A percentile compares a stretch with the other conserved stretches of the same genome.
These are phyloP conservation scores for Oscheius onirici DNA, from an alignment of 2,888 invertebrate genomes.

Conservation along the genomic window DNA sequence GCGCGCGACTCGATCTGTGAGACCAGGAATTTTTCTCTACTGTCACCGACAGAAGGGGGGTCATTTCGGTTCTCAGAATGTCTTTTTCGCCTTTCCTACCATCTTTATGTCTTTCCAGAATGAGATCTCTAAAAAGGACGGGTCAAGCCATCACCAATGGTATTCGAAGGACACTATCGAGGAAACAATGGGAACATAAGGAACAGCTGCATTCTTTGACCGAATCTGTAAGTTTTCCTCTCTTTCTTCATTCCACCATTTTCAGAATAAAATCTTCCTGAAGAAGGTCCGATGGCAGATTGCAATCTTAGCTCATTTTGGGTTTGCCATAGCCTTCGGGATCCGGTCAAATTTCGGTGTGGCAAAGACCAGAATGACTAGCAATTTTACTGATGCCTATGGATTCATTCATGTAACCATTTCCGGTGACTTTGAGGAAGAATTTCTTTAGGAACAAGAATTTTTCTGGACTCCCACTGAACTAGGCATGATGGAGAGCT, in stretches of 20 bases:
- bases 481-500: constrained; percentile 87
- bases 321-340: constrained; percentile 60
- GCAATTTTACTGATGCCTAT: constrained; percentile 61
- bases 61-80: neutral
- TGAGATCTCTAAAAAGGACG: constrained; percentile 13
- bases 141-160: constrained; percentile 38
- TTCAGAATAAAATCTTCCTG: constrained; percentile 72
- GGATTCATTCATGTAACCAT: constrained; percentile 51
- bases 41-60: neutral
- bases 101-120: neutral
- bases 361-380: constrained; percentile 83
- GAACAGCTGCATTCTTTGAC: constrained; percentile 50
- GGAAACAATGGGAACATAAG: constrained; percentile 52
- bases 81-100: neutral
- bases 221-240: constrained; percentile 38
- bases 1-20: neutral
- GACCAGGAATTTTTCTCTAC: neutral
- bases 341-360: constrained; percentile 84
- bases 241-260: neutral
- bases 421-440: neutral
- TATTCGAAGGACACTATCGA: constrained; percentile 45
- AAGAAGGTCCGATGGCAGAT: constrained; percentile 71
- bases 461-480: constrained; percentile 62
- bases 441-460: constrained; percentile 44
- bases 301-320: constrained; percentile 73